Percentiles rank a stretch among this genome's conserved stretches.
Conservation (phyloP, 2,113 vertebrate species). For the Forbesichthys agassizii region DNA sequence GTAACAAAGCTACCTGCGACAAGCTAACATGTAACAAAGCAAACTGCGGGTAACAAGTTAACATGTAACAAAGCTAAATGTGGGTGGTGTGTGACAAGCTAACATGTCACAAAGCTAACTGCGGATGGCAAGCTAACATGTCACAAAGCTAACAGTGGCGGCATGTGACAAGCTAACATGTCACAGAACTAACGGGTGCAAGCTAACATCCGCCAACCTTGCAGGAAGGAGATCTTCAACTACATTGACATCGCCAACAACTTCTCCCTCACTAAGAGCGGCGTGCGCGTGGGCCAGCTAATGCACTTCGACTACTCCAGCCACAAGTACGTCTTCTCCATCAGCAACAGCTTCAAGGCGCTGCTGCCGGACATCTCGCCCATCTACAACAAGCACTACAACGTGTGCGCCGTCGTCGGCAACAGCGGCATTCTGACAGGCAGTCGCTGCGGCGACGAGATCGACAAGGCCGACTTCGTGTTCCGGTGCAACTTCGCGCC, state of each 20-base stretch:
- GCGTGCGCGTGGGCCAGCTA: conserved; percentile 91
- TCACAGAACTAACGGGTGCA: too few relatives aligned
- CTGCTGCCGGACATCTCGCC: conserved; percentile 92
- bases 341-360: conserved; percentile 93
- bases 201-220: conserved; percentile 56
- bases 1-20: too few relatives aligned
- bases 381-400: conserved; percentile 90
- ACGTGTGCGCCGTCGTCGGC: conserved; percentile 91
- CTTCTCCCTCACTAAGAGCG: conserved; percentile 92
- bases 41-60: too few relatives aligned
- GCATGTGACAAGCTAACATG: too few relatives aligned
- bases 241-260: conserved; percentile 92
- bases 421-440: conserved; percentile 96
- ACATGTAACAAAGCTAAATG: too few relatives aligned
- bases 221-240: conserved; percentile 92
- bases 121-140: too few relatives aligned
- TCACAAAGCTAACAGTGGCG: too few relatives aligned
- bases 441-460: conserved; percentile 90
- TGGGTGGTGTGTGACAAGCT: too few relatives aligned
- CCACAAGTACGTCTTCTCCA: conserved; percentile 97
- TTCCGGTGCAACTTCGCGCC: conserved; percentile 98
- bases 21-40: too few relatives aligned
- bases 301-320: conserved; percentile 99
- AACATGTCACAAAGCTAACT: too few relatives aligned
- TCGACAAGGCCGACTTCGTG: conserved; percentile 93